Conservation (phyloP, 2,888 invertebrate genomes). For the Macaria notata region DNA sequence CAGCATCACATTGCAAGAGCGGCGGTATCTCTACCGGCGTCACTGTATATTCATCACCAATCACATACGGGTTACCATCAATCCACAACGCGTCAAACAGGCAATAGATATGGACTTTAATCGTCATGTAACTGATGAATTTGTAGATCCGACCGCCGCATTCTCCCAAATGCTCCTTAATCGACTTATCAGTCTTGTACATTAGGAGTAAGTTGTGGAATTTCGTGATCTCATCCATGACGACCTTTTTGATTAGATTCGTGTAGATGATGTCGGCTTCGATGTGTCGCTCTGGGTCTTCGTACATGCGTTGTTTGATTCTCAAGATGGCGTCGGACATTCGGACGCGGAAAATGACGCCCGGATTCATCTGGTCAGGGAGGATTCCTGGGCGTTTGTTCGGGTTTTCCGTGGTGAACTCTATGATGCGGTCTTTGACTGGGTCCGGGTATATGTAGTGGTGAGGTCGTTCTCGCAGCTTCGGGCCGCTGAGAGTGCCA, state of each 20-base stretch:
- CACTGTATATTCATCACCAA: constrained; percentile 74
- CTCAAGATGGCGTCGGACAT: constrained; percentile 75
- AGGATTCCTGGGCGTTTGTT: constrained; percentile 65
- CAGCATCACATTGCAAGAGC: constrained; percentile 71
- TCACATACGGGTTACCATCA: constrained; percentile 74
- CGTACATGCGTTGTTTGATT: constrained; percentile 75
- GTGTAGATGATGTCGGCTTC: constrained; percentile 76
- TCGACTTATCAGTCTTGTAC: constrained; percentile 74
- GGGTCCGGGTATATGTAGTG: constrained; percentile 75
- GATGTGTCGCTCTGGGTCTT: constrained; percentile 71
- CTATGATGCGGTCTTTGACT: constrained; percentile 65
- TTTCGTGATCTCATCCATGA: constrained; percentile 74
- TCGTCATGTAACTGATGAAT: constrained; percentile 76
- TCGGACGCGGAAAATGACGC: constrained; percentile 70
- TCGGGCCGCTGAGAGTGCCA: constrained; percentile 60
- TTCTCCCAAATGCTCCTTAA: constrained; percentile 73
- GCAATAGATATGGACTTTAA: constrained; percentile 75
- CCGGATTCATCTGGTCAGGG: constrained; percentile 75
- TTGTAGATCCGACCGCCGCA: constrained; percentile 75
- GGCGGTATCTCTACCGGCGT: constrained; percentile 73
- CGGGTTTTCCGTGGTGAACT: constrained; percentile 59
- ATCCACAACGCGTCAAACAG: constrained; percentile 75
- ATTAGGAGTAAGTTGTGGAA: constrained; percentile 70
- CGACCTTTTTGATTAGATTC: constrained; percentile 72
- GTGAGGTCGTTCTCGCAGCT: constrained; percentile 65